A percentile compares a stretch with the other conserved stretches of the same genome.
phyloP scores from a whole-genome alignment of 2,113 vertebrate genomes.

The Rhipidura dahli region DNA sequence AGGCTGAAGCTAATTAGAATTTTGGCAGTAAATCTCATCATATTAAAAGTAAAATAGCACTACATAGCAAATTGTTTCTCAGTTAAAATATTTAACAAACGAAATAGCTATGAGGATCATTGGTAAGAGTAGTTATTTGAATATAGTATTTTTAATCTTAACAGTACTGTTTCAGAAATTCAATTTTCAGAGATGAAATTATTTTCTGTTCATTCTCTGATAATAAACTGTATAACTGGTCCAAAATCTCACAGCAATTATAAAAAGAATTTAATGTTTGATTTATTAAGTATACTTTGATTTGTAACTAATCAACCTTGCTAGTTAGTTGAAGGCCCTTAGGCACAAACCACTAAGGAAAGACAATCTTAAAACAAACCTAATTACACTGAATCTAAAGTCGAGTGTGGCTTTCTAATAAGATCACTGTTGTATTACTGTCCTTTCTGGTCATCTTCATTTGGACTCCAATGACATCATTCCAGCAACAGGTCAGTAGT shows the following conservation, averaged over 20 bases:
- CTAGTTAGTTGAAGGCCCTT: neutral
- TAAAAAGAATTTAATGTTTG: neutral
- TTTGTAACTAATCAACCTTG: neutral
- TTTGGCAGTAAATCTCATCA: neutral
- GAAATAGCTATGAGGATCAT: neutral
- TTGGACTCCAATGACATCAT: neutral
- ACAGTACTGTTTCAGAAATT: neutral
- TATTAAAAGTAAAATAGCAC: neutral
- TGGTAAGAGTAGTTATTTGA: neutral
- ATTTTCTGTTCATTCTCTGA: neutral
- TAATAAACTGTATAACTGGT: neutral
- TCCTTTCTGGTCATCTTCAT: neutral
- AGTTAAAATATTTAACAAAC: neutral
- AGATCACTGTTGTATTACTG: neutral
- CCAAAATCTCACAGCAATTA: neutral
- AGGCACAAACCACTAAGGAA: neutral
- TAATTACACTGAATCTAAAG: neutral
- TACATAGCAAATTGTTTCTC: neutral
- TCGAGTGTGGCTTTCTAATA: neutral
- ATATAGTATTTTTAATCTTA: neutral
- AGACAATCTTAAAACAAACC: neutral
- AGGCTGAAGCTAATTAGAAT: neutral
- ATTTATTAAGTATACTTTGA: neutral
- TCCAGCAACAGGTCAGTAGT: neutral
- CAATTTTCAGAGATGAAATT: neutral